These are phyloP conservation scores for Drosophila tripunctata DNA, from an alignment of 2,888 invertebrate genomes.

Conservation along the genomic window DNA sequence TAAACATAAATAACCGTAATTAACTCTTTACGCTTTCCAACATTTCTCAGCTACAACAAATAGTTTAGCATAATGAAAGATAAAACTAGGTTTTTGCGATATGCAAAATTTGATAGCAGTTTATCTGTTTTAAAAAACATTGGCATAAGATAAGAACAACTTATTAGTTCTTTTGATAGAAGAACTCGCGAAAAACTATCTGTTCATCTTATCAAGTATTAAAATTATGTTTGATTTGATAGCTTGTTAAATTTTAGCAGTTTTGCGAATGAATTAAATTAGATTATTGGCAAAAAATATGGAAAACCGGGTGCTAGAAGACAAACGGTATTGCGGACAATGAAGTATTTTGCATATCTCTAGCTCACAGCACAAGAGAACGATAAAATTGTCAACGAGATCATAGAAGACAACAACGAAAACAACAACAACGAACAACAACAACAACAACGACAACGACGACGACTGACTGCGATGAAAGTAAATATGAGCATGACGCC, in stretches of 20 bases:
- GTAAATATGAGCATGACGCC: slow-evolving; percentile 80
- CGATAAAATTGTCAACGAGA: slow-evolving; percentile 81
- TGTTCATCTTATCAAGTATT: slow-evolving; percentile 12
- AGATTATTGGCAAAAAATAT: background rate
- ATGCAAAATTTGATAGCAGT: background rate
- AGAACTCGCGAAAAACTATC: background rate
- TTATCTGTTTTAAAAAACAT: background rate
- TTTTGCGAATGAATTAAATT: slow-evolving; percentile 3
- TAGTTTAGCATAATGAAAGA: background rate
- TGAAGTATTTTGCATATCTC: slow-evolving; percentile 58
- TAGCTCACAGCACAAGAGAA: slow-evolving; percentile 52
- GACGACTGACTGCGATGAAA: slow-evolving; percentile 72
- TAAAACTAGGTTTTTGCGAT: background rate
- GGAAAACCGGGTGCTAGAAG: slow-evolving; percentile 18
- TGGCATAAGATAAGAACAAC: background rate
- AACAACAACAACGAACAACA: slow-evolving; percentile 48
- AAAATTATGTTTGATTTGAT: background rate
- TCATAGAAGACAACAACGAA: slow-evolving; percentile 67
- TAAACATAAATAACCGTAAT: too few species aligned
- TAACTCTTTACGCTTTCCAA: background rate
- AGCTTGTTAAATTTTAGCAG: background rate
- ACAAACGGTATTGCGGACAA: slow-evolving; percentile 65
- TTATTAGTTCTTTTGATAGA: background rate
- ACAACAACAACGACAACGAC: slow-evolving; percentile 63
- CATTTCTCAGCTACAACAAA: background rate